A percentile compares a stretch with the other conserved stretches of the same genome.
phyloP scores from a whole-genome alignment of 1,140 invertebrate species.

The Branchinecta lindahli region DNA sequence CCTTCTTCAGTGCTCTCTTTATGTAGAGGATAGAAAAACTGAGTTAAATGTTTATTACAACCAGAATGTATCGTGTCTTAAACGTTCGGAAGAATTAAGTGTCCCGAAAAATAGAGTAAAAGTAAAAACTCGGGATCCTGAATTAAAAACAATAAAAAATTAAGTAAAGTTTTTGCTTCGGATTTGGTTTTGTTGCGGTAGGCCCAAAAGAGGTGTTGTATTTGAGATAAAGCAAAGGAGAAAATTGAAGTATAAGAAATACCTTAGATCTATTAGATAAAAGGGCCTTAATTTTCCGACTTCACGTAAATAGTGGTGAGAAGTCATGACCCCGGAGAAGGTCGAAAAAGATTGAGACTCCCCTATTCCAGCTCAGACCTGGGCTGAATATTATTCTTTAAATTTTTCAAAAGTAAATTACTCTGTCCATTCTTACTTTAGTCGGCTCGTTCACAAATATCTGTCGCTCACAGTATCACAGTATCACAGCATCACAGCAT shows the following conservation, averaged over 20 bases:
- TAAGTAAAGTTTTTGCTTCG: background rate
- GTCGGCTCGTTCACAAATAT: background rate
- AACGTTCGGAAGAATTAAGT: background rate
- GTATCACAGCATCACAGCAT: background rate
- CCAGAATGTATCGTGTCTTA: background rate
- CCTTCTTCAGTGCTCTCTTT: background rate
- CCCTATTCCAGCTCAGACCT: background rate
- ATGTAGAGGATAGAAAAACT: background rate
- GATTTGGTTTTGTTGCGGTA: background rate
- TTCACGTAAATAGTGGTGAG: background rate
- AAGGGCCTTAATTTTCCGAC: background rate
- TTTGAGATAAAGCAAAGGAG: background rate
- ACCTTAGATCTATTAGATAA: background rate
- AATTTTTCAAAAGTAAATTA: background rate
- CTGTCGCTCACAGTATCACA: background rate
- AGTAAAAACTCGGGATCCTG: background rate
- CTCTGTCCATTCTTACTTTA: background rate
- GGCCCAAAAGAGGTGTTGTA: background rate
- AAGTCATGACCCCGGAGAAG: slow-evolving; percentile 2
- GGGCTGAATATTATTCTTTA: background rate
- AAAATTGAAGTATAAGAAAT: slow-evolving; percentile 2
- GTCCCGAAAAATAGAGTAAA: background rate
- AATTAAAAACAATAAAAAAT: background rate
- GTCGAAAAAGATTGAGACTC: background rate
- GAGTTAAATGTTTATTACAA: no score